Conservation (phyloP, 2,888 invertebrate genomes). For the Apamea monoglypha region DNA sequence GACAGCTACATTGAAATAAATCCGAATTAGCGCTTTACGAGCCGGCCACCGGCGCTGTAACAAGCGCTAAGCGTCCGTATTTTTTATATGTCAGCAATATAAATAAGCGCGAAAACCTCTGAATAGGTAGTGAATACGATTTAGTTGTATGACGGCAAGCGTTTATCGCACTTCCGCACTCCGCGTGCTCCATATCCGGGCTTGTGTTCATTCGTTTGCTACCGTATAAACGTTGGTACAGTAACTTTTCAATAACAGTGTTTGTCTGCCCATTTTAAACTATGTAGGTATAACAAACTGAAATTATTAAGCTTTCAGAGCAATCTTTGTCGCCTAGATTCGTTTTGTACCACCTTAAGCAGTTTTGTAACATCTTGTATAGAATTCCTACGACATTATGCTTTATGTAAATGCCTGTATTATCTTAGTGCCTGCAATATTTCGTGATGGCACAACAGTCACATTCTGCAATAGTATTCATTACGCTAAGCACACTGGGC, state of each 20-base stretch:
- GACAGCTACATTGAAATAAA: constrained; percentile 55
- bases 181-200: constrained; percentile 35
- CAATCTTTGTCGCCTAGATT: not conserved
- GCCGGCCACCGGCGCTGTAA: constrained; percentile 40
- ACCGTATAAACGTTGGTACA: not conserved
- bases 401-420: constrained; percentile 49
- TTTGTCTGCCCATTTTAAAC: not conserved
- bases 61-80: constrained; percentile 23
- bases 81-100: constrained; percentile 37
- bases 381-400: constrained; percentile 24
- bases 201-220: constrained; percentile 22
- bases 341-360: not conserved
- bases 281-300: not conserved
- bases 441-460: constrained; percentile 29
- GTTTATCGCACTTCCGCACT: constrained; percentile 55
- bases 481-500: constrained; percentile 46
- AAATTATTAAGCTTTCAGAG: not conserved
- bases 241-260: constrained; percentile 5
- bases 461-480: constrained; percentile 38
- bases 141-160: constrained; percentile 30
- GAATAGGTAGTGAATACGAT: constrained; percentile 36
- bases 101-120: constrained; percentile 40
- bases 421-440: constrained; percentile 50
- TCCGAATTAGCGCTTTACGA: constrained; percentile 50
- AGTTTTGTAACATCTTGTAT: constrained; percentile 27